Evolutionary conservation across 2,797 vertebrate genomes (phyloP).

Genomic region (Cyprinella venusta): DNA sequence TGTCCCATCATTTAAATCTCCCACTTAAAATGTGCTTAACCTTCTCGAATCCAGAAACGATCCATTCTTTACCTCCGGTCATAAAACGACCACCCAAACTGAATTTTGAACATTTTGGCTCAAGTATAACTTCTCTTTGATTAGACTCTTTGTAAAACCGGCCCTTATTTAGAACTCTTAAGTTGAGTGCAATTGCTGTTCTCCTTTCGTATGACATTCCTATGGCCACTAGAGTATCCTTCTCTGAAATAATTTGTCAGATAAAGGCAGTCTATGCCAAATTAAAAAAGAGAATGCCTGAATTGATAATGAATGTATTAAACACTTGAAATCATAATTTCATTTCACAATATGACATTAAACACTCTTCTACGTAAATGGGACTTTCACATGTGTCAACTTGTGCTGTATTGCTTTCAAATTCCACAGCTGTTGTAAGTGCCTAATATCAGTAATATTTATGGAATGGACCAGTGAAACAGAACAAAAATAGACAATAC

Average conservation of each 20-base stretch:
- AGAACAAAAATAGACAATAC: background rate
- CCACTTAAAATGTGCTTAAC: constrained; percentile 29
- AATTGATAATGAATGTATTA: background rate
- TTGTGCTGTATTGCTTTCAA: background rate
- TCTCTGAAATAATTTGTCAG: background rate
- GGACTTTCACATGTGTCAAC: background rate
- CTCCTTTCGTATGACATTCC: background rate
- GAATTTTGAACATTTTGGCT: background rate
- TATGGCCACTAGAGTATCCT: background rate
- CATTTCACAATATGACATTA: background rate
- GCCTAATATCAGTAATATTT: background rate
- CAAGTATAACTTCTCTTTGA: background rate
- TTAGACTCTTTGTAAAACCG: constrained; percentile 13
- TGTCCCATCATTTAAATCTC: constrained; percentile 1
- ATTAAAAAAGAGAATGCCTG: background rate
- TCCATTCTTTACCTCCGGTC: background rate
- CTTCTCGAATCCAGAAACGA: background rate
- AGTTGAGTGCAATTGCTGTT: constrained; percentile 14
- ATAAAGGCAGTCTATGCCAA: background rate
- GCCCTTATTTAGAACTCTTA: background rate
- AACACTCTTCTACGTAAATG: background rate
- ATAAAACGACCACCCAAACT: constrained; percentile 13
- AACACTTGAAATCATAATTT: background rate
- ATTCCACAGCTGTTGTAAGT: background rate
- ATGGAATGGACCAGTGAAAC: background rate